Conservation (phyloP, 2,113 vertebrate species). For the Glaucidium brasilianum region DNA sequence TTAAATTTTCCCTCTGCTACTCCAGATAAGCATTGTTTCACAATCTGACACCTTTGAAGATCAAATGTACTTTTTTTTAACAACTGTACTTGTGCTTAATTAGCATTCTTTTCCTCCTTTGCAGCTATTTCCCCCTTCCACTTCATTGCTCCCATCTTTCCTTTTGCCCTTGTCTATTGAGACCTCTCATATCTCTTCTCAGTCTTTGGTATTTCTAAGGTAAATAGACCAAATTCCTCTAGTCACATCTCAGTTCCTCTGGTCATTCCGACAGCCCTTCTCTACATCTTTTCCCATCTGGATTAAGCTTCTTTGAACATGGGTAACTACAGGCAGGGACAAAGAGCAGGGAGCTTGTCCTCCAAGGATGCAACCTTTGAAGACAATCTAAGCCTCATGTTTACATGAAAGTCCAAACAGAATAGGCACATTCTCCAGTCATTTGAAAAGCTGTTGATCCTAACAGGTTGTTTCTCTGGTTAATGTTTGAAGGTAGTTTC, state of each 20-base stretch:
- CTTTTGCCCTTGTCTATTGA: not conserved
- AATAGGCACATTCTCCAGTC: not conserved
- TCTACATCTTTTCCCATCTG: not conserved
- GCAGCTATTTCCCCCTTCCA: not conserved
- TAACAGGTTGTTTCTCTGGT: not conserved
- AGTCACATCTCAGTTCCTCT: not conserved
- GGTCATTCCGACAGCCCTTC: not conserved
- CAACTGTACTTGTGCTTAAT: not conserved
- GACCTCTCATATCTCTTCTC: not conserved
- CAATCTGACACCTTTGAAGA: not conserved
- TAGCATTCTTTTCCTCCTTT: not conserved
- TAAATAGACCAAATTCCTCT: slow-evolving; percentile 2
- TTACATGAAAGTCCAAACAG: not conserved
- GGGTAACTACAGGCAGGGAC: not conserved
- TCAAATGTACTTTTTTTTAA: not conserved
- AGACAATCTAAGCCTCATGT: not conserved
- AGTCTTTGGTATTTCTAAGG: not conserved
- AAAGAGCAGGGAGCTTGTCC: not conserved
- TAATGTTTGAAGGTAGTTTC: slow-evolving; percentile 11
- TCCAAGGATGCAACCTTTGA: not conserved
- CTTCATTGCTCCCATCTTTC: not conserved
- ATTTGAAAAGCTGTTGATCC: not conserved
- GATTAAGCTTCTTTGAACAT: not conserved
- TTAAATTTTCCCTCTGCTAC: not conserved
- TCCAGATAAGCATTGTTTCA: not conserved